A percentile compares a stretch with the other conserved stretches of the same genome.
Conservation (phyloP, 2,888 invertebrate genomes). For the Matsumyia berberina region DNA sequence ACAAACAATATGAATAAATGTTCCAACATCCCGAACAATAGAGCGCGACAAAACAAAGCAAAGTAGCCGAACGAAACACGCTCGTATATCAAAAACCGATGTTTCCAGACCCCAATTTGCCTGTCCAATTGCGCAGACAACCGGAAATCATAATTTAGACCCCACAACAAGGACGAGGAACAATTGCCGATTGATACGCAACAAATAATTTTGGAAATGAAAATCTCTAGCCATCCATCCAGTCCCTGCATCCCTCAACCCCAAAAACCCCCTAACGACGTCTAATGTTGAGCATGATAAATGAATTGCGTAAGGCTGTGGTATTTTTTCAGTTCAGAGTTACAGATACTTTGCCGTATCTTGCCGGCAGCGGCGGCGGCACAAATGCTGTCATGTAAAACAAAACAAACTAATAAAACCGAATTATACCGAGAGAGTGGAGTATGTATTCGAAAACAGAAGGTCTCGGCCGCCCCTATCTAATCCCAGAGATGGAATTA, state of each 20-base stretch:
- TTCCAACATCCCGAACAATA: constrained; percentile 35
- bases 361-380: neutral
- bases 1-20: constrained; percentile 32
- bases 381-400: constrained; percentile 19
- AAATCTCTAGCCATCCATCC: neutral
- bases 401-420: constrained; percentile 29
- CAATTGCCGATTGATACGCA: constrained; percentile 39
- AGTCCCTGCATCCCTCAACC: neutral
- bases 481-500: constrained; percentile 21
- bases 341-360: neutral
- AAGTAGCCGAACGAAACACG: constrained; percentile 26
- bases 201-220: constrained; percentile 41
- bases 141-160: constrained; percentile 55
- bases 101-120: constrained; percentile 38
- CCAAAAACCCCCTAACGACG: no score
- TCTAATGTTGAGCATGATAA: constrained; percentile 23
- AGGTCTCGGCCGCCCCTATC: neutral
- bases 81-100: constrained; percentile 36
- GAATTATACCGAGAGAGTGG: constrained; percentile 3
- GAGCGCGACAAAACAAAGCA: constrained; percentile 33
- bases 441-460: neutral
- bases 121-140: constrained; percentile 49
- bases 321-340: neutral
- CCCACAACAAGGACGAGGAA: neutral
- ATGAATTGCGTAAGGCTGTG: constrained; percentile 11